Evolutionary conservation across 1,140 invertebrate species (phyloP).

Genomic region (Sycobia sp.): DNA sequence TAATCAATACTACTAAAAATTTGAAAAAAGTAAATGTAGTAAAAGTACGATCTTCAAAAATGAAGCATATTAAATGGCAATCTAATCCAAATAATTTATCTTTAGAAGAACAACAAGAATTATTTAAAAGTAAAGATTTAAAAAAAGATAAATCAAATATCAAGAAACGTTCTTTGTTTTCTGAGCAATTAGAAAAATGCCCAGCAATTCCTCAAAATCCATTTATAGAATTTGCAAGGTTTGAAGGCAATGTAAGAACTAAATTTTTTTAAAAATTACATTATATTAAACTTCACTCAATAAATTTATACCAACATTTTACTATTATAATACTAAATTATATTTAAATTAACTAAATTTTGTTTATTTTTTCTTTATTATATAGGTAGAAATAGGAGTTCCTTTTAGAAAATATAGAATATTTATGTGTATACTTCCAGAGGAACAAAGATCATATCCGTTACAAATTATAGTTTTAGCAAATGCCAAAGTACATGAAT

Average conservation of each 20-base stretch:
- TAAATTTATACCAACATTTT: neutral
- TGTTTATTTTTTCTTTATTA: conserved; percentile 33
- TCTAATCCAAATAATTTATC: conserved; percentile 59
- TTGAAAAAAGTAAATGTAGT: conserved; percentile 89
- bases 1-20: conserved; percentile 88
- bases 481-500: conserved; percentile 85
- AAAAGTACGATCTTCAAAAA: conserved; percentile 78
- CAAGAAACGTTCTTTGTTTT: conserved; percentile 67
- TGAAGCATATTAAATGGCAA: conserved; percentile 80
- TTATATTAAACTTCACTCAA: neutral
- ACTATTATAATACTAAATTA: too few species aligned
- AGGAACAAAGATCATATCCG: conserved; percentile 81
- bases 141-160: conserved; percentile 59
- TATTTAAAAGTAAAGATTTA: conserved; percentile 68
- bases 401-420: conserved; percentile 81
- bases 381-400: conserved; percentile 73
- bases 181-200: conserved; percentile 76
- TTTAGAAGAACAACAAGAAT: conserved; percentile 68
- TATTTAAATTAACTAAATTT: conserved; percentile 6
- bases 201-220: conserved; percentile 79
- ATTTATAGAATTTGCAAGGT: conserved; percentile 87
- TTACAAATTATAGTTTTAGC: conserved; percentile 79
- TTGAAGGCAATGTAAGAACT: conserved; percentile 78
- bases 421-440: conserved; percentile 84
- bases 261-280: conserved; percentile 14